Conservation (phyloP, 53 echinoderm and acorn worm species). For the Luidia sarsii region DNA sequence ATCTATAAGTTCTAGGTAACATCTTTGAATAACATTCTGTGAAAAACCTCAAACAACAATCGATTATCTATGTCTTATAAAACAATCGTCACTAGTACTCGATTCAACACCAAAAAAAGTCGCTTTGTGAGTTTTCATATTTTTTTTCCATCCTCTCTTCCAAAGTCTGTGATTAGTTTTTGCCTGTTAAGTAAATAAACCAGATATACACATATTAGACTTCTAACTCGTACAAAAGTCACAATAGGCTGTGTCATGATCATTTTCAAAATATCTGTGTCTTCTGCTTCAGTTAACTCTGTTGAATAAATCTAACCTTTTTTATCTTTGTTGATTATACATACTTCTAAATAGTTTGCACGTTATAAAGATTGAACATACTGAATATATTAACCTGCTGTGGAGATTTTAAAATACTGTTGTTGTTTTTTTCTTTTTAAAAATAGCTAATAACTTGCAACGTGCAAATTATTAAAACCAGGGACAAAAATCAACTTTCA, state of each 20-base stretch:
- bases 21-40: neutral
- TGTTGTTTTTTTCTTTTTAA: no score
- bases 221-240: constrained; percentile 51
- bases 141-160: no score
- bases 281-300: constrained; percentile 32
- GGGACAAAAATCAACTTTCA: no score
- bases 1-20: no score
- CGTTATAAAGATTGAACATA: constrained; percentile 29
- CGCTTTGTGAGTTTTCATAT: neutral
- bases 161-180: no score
- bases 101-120: neutral
- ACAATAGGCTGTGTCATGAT: neutral
- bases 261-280: constrained; percentile 19
- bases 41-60: neutral
- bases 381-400: constrained; percentile 37
- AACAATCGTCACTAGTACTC: neutral
- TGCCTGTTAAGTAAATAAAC: neutral
- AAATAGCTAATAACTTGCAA: no score
- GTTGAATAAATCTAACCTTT: constrained; percentile 6
- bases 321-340: neutral
- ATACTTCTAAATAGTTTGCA: constrained; percentile 31
- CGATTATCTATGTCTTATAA: neutral
- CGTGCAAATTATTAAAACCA: no score
- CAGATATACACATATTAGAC: constrained; percentile 47
- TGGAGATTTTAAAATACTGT: neutral